Conservation (phyloP, 2,797 vertebrate species). For the Cryptoprocta ferox region DNA sequence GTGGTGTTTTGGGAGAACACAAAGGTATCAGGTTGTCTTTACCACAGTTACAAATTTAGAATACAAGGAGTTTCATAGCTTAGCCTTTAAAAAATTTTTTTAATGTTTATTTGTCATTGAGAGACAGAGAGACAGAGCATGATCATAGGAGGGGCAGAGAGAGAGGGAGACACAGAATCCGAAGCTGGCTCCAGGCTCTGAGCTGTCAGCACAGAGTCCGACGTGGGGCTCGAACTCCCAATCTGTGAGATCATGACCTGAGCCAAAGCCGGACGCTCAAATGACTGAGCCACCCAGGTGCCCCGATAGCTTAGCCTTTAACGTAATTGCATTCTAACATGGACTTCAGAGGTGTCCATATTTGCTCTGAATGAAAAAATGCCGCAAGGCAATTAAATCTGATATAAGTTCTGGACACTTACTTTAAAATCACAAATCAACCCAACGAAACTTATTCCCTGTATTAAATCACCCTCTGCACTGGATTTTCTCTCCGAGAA, state of each 20-base stretch:
- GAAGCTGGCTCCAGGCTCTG: no score
- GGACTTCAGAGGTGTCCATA: background rate
- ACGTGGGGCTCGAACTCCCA: no score
- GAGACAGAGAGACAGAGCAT: no score
- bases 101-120: no score
- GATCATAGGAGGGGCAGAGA: no score
- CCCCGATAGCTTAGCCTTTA: background rate
- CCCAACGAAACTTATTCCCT: background rate
- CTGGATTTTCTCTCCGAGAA: background rate
- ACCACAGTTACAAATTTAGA: background rate
- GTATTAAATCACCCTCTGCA: background rate
- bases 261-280: no score
- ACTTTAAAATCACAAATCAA: background rate
- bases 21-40: background rate
- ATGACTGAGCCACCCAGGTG: no score
- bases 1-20: background rate
- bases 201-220: no score
- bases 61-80: background rate
- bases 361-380: conserved; percentile 37
- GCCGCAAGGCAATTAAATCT: background rate
- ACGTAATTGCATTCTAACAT: background rate
- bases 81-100: background rate
- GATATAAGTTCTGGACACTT: background rate
- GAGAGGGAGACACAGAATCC: no score
- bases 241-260: no score